Evolutionary conservation across 2,113 vertebrate genomes (phyloP), one percentile per base, ranked within the genome.

Genomic region (Corythaeola cristata): DNA sequence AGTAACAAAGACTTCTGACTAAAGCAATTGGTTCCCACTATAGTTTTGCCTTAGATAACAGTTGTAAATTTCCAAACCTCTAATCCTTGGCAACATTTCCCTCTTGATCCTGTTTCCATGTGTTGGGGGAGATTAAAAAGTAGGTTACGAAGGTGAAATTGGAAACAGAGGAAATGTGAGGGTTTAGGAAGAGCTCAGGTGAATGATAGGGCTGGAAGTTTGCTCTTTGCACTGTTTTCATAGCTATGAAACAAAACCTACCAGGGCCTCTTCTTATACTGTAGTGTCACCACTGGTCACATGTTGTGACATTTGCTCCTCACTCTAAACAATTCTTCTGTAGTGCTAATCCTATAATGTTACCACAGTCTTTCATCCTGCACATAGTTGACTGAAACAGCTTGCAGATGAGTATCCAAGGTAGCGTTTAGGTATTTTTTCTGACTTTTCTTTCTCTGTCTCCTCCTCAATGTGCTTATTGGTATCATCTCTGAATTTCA

Each of bases 161-260:
- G 41, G 88, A 97, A 97, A 94, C 90, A 94, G 86, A 95, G 90
- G 94, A 97, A 93, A 95, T 55, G 66, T 95, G 56, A 85, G 41
- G 58, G 84, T 93, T 97, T 92, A 91, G 88, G 78, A 91, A 92
- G 86, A 78, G 59, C 74, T 93, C 93, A 96, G 94, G 96, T 95
- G 71, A 94, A 27, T 33, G 69, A 74, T 93, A 53, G 77, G 69
- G 77, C 85, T 66, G 12, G 41, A 85, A 68, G 49, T 96, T 93
- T 96, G 26, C 30, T 66, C 64, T 56, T 17, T 80, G 23, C 64
- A 11, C 76, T 93, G 62, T 90, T 69, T 75, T 75, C 58, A 53
- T 63, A 92, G 67, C 89, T 56, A 45, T 60, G 68, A 91, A 91
- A 83, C 60, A 90, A 94, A 93, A 20, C 66, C 58, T n/a, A 1